Base-by-base conservation (phyloP, 2,888 invertebrate genomes). In the Melolontha melolontha region DNA sequence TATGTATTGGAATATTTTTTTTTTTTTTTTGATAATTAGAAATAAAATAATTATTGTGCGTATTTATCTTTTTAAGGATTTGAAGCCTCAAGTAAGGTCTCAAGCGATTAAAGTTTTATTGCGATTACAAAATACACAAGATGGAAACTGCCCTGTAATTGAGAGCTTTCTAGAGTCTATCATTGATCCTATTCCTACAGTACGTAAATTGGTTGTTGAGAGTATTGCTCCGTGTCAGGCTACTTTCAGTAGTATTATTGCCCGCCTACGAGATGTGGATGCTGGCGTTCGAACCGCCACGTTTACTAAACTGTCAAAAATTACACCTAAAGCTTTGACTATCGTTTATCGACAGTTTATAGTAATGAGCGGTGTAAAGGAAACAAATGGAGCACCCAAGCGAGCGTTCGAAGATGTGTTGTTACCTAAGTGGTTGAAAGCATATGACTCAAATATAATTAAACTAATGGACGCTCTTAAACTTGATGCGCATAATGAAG, bases 61-160 rank as follows among this genome's bases (percentile, higher is more conserved):
- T n/a, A n/a, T n/a, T n/a, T n/a, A n/a, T 34, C 27, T 64, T 11
- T 72, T 83, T 0, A 84, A 92, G 84, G 96, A 96, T 78, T 87
- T 89, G 7, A 89, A 92, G 50, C 87, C 92, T 0, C 88, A 89
- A 57, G 92, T 96, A 2, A 87, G 96, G 16, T 89, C 91, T 40
- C 91, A 95, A 75, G 95, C 95, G 0, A 91, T 94, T 0, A 81
- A 89, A 29, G 93, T 94, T 0, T 83, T 96, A 44, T 89, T 91
- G 65, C 86, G 95, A 4, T 84, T 96, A 0, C 96, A 96, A 81
- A 91, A 93, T 75, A 94, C 95, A 0, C 84, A 84, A 54, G 90
- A 93, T 77, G 87, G 87, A 0, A 87, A 91, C 39, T 95, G 96
- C 80, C 89, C 88, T 1, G 90, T 96, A 0, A 90, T 94, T 0